Conservation (phyloP, 2,797 vertebrate species). For the Scolopax rusticola region DNA sequence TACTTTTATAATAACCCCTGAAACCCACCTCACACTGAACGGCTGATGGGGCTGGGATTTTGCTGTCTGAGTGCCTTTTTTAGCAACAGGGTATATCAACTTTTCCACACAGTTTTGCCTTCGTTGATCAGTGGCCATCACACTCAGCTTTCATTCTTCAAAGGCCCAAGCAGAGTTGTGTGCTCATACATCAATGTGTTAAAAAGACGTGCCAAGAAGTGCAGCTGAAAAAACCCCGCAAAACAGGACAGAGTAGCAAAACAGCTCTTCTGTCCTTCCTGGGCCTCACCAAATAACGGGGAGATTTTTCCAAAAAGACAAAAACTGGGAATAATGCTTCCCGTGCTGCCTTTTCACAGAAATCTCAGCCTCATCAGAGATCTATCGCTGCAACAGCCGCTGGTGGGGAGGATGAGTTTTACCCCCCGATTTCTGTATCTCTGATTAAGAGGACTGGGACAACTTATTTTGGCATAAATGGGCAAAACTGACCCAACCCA, state of each 20-base stretch:
- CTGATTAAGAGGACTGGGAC: neutral
- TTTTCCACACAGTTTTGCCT: neutral
- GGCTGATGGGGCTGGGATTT: neutral
- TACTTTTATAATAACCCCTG: neutral
- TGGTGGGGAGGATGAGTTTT: neutral
- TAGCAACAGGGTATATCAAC: neutral
- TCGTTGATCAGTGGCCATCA: neutral
- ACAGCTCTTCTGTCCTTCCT: neutral
- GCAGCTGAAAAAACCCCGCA: neutral
- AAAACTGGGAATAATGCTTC: neutral
- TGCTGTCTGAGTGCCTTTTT: accelerated
- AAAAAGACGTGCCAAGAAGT: neutral
- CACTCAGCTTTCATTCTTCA: neutral
- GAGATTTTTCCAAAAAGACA: neutral
- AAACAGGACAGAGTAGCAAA: neutral
- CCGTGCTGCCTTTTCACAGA: neutral
- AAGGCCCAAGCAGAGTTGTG: neutral
- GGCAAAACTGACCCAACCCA: neutral
- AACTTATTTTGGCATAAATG: neutral
- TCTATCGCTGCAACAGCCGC: neutral
- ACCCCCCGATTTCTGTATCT: neutral
- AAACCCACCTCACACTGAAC: neutral
- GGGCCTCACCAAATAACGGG: neutral
- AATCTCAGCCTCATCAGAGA: neutral
- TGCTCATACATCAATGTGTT: accelerated